Evolutionary conservation across 2,113 vertebrate genomes (phyloP), one percentile per base, ranked within the genome.

Genomic region (Sisor rabdophorus): DNA sequence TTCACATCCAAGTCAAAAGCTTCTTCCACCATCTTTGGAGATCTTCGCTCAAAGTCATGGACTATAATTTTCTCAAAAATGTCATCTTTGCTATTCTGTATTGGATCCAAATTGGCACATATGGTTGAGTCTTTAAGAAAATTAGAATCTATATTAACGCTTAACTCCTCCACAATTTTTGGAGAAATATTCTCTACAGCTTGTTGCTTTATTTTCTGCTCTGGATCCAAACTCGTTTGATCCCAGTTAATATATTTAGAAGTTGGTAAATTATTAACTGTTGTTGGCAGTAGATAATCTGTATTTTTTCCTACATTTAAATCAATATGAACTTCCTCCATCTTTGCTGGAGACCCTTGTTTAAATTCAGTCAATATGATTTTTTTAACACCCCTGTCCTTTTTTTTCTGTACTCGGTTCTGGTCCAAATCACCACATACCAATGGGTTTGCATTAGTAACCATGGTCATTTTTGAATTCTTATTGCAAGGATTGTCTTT

Each of bases 101-200:
- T 44, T 9, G 40, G 40, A 44, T 44, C 8, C 40, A 44, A 44
- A 44, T 44, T 44, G 40, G 40, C 32, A 36, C 32, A 4, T 6
- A 44, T 44, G 40, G 5, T 9, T 44, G 40, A 8, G 40, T 54
- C 4, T 36, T 28, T 55, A 67, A 19, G 24, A 30, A 19, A 13
- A 4, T 32, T 28, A 4, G n/a, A 17, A 50, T 24, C 53, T 24
- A 58, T 52, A 17, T 70, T 65, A 19, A 52, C 16, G 19, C 13
- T 65, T 44, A 40, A 8, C 36, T 65, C 73, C 52, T 75, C 48
- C 52, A 19, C 53, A 17, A 30, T 64, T 40, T 30, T 75, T 40
- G 61, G 48, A 67, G 61, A 65, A 13, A 76, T 32, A 36, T 74
- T 56, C 20, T 20, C 58, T 16, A 50, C 59, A 26, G 44, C 19